A percentile compares a stretch with the other conserved stretches of the same genome.
phyloP scores from a whole-genome alignment of 1,140 invertebrate genomes.

The Penaeus indicus region DNA sequence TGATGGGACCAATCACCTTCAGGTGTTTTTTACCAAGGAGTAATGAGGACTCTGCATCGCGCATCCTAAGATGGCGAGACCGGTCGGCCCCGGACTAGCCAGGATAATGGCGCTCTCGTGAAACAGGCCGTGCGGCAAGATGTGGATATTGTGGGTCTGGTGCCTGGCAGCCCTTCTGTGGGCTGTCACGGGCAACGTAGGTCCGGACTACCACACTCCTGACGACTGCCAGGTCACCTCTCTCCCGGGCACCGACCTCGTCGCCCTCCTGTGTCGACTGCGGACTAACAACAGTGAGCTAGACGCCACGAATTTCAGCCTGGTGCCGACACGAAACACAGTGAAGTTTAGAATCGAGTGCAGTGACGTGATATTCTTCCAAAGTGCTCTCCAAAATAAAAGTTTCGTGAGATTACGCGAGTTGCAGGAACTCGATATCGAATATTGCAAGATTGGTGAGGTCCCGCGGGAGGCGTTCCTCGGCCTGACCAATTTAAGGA shows the following conservation, averaged over 20 bases:
- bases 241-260: slow-evolving; percentile 66
- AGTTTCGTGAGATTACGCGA: slow-evolving; percentile 83
- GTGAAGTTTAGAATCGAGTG: slow-evolving; percentile 81
- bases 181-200: slow-evolving; percentile 45
- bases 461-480: slow-evolving; percentile 79
- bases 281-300: slow-evolving; percentile 85
- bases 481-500: slow-evolving; percentile 78
- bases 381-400: slow-evolving; percentile 79
- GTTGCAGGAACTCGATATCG: slow-evolving; percentile 79
- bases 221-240: slow-evolving; percentile 84
- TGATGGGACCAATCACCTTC: slow-evolving; percentile 60
- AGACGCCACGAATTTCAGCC: slow-evolving; percentile 88
- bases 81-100: slow-evolving; percentile 62
- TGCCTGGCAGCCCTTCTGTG: slow-evolving; percentile 55
- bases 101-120: slow-evolving; percentile 61
- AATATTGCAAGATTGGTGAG: slow-evolving; percentile 83
- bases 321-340: slow-evolving; percentile 77
- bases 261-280: slow-evolving; percentile 80
- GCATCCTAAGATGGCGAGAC: slow-evolving; percentile 64
- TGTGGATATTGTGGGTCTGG: slow-evolving; percentile 52
- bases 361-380: slow-evolving; percentile 84
- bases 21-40: slow-evolving; percentile 59
- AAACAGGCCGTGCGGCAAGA: slow-evolving; percentile 52
- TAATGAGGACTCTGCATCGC: slow-evolving; percentile 58
- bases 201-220: slow-evolving; percentile 79